These are phyloP conservation scores for Oncorhynchus clarkii DNA, from an alignment of 2,113 vertebrate species.

Conservation along the genomic window DNA sequence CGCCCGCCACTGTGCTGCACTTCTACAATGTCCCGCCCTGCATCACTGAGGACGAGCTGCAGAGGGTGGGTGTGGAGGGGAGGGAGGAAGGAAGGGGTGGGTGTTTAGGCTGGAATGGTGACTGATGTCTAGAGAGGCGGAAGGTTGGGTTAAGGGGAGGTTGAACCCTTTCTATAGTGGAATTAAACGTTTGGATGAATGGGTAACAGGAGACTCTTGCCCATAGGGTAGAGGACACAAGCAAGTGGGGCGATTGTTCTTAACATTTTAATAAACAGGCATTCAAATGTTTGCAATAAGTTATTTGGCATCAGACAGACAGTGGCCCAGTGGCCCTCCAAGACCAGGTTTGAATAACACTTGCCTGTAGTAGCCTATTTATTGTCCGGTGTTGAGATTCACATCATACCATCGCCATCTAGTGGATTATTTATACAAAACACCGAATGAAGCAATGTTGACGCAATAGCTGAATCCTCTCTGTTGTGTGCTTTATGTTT, in stretches of 20 bases:
- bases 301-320: too few relatives aligned
- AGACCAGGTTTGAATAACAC: too few relatives aligned
- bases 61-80: slow-evolving; percentile 75
- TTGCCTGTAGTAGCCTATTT: too few relatives aligned
- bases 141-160: not conserved
- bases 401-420: slow-evolving; percentile 5
- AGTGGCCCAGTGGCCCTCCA: too few relatives aligned
- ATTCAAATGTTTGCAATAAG: too few relatives aligned
- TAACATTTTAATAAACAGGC: too few relatives aligned
- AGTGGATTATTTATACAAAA: not conserved
- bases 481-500: slow-evolving; percentile 39
- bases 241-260: too few relatives aligned
- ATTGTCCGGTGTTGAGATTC: not conserved
- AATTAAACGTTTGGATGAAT: not conserved
- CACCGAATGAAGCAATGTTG: too few relatives aligned
- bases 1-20: slow-evolving; percentile 92
- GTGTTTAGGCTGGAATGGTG: not conserved
- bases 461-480: not conserved
- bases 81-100: not conserved
- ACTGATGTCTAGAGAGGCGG: not conserved
- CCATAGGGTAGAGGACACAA: too few relatives aligned
- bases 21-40: slow-evolving; percentile 93
- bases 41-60: slow-evolving; percentile 88
- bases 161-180: slow-evolving; percentile 7
- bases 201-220: too few relatives aligned